Evolutionary conservation across 2,888 invertebrate species (phyloP).

Genomic region (Acanthosepion pharaonis): DNA sequence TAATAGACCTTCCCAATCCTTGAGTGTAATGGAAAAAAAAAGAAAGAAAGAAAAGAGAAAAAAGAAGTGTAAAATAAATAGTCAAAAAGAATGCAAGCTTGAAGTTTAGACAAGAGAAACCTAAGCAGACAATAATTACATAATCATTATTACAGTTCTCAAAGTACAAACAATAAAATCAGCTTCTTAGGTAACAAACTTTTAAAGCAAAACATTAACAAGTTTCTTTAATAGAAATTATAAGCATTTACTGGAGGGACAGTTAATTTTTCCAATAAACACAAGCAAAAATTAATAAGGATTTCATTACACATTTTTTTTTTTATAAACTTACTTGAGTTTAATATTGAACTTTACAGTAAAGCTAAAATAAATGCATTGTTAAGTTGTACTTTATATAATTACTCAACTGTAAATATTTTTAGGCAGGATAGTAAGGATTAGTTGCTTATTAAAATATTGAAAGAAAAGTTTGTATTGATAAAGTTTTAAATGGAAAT

Average conservation of each 20-base stretch:
- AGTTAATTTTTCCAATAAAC: not conserved
- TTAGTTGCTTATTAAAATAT: too few species aligned
- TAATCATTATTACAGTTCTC: not conserved
- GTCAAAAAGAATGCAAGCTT: not conserved
- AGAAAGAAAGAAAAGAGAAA: not conserved
- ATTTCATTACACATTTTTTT: too few species aligned
- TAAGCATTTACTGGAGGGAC: not conserved
- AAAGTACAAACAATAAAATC: not conserved
- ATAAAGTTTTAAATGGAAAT: too few species aligned
- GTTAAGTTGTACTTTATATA: too few species aligned
- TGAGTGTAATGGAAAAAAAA: not conserved
- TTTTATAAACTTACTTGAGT: too few species aligned
- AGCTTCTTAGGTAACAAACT: not conserved
- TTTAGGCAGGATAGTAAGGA: too few species aligned
- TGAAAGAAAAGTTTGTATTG: too few species aligned
- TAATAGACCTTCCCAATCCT: constrained; percentile 33
- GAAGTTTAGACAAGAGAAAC: not conserved
- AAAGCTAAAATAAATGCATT: too few species aligned
- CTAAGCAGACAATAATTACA: not conserved
- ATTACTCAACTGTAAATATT: too few species aligned
- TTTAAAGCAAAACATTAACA: not conserved
- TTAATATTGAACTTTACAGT: too few species aligned
- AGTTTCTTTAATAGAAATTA: not conserved
- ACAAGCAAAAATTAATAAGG: not conserved
- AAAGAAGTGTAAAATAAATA: not conserved